Evolutionary conservation across 2,113 vertebrate species (phyloP), one percentile per base, ranked within the genome.

Genomic region (Gobio gobio): DNA sequence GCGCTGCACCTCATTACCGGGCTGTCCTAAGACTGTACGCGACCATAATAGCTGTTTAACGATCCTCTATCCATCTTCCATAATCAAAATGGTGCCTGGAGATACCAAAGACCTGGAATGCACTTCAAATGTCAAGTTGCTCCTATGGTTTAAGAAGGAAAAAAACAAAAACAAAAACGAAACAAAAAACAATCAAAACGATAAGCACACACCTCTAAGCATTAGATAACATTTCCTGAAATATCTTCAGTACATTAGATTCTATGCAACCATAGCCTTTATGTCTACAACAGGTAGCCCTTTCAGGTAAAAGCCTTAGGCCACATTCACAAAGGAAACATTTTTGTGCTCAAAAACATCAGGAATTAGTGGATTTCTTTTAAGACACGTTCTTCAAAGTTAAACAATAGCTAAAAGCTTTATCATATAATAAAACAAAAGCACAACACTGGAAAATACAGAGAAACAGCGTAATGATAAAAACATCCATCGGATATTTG

Each of bases 41-140:
- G 66, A 83, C 85, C 83, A 85, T 89, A 91, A 90, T 90, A 89
- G 89, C 85, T 83, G 88, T 90, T 90, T 91, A 91, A 90, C 78
- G 90, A 91, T 87, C 70, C 64, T 76, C 89, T 83, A 91, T 91
- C 89, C 89, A 89, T 90, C 89, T 90, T 89, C 56, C 77, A 86
- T 88, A 87, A 87, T 88, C 84, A 88, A 87, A 83, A 89, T 72
- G 74, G 74, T 26, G 82, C 82, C 88, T 70, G 33, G 49, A 87
- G 85, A 84, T 83, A 81, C 49, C n/a, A 61, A 78, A 49, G 76
- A 83, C 88, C 86, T 82, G 83, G 56, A 82, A 83, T 74, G 74
- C 82, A 86, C 26, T 84, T 84, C 26, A 82, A 78, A 85, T 85
- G 47, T 36, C 68, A 61, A 84, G 74, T 40, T 54, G 84, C 70